A percentile compares a stretch with the other conserved stretches of the same genome.
Conservation (phyloP, 53 echinoderm and acorn worm genomes). For the Antedon mediterranea region DNA sequence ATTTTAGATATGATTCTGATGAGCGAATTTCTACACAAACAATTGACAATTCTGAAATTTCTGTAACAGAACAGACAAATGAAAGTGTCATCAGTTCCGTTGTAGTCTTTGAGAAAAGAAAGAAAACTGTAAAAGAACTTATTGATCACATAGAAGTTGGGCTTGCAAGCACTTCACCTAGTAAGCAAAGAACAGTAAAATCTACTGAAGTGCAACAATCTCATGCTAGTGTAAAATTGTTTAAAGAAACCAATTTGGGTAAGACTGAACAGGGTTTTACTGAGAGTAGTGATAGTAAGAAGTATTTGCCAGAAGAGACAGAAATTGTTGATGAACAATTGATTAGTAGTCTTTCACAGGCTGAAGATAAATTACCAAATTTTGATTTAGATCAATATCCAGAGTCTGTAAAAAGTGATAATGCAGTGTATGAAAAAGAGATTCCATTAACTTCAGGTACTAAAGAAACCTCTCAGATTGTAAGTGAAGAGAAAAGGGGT, state of each 20-base stretch:
- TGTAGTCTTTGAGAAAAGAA: background rate
- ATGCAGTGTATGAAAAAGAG: background rate
- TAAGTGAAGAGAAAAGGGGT: no score
- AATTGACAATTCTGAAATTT: background rate
- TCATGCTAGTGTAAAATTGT: no score
- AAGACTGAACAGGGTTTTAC: no score
- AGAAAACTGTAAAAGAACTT: background rate
- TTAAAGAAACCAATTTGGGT: no score
- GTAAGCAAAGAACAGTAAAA: background rate
- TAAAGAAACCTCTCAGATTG: no score
- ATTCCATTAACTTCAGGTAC: background rate
- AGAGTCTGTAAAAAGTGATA: constrained; percentile 3
- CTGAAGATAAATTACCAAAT: background rate
- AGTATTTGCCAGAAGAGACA: background rate
- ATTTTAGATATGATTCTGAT: background rate
- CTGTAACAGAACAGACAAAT: background rate
- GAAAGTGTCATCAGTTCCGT: background rate
- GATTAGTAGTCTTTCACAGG: background rate
- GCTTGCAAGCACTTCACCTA: constrained; percentile 8
- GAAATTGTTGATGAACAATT: background rate
- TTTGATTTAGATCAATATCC: constrained; percentile 6
- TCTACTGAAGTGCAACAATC: no score
- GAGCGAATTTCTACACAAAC: background rate
- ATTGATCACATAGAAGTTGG: background rate
- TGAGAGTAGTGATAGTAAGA: no score